A percentile compares a stretch with the other conserved stretches of the same genome.
Conservation (phyloP, 2,113 vertebrate species). For the Mirounga angustirostris region DNA sequence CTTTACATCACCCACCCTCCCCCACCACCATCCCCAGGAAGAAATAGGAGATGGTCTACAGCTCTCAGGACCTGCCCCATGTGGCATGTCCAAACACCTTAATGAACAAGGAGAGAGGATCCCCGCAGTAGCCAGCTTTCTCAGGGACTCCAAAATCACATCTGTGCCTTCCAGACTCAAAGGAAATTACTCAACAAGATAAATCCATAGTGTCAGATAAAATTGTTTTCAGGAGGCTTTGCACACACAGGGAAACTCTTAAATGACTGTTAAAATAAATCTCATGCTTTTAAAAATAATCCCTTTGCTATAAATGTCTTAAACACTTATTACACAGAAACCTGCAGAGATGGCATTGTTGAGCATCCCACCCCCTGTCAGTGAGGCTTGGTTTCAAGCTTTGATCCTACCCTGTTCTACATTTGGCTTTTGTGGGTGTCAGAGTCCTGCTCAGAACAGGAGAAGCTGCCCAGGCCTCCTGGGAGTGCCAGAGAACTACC, state of each 20-base stretch:
- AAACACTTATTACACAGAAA: conserved; percentile 18
- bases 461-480: background rate
- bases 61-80: background rate
- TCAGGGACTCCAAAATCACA: conserved; percentile 56
- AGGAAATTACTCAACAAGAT: conserved; percentile 72
- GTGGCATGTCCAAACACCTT: background rate
- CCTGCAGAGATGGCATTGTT: background rate
- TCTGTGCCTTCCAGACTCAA: conserved; percentile 60
- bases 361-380: background rate
- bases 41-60: background rate
- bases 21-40: background rate
- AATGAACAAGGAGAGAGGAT: background rate
- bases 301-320: conserved; percentile 55
- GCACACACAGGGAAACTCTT: conserved; percentile 59
- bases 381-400: background rate
- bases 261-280: conserved; percentile 73
- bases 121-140: background rate
- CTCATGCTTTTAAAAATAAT: conserved; percentile 64
- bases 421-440: background rate
- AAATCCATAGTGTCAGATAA: conserved; percentile 67
- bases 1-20: background rate
- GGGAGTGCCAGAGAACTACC: background rate
- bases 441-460: background rate
- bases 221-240: conserved; percentile 63
- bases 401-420: background rate